Conservation (phyloP, 2,888 invertebrate species). For the Drosophila falleni region DNA sequence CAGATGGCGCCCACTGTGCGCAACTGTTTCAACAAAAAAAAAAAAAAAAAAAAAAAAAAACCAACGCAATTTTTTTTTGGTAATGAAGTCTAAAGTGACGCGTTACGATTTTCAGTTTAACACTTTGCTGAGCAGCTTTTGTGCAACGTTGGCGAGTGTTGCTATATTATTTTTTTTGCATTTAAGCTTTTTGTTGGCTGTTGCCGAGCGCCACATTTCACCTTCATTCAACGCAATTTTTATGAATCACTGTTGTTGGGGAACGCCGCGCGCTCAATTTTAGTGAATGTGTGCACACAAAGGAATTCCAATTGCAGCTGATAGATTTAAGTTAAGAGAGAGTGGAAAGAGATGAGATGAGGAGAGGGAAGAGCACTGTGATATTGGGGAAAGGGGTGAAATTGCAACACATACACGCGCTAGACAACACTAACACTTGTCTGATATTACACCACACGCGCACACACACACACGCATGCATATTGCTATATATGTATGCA, state of each 20-base stretch:
- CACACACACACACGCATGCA: slow-evolving; percentile 39
- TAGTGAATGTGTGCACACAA: slow-evolving; percentile 37
- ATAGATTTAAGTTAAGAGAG: slow-evolving; percentile 17
- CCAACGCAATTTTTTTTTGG: not conserved
- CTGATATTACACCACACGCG: slow-evolving; percentile 64
- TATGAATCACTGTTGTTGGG: slow-evolving; percentile 53
- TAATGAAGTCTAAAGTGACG: slow-evolving; percentile 23
- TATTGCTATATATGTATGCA: slow-evolving; percentile 13
- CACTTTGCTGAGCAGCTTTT: slow-evolving; percentile 2
- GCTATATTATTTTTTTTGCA: slow-evolving; percentile 1
- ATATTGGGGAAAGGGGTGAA: slow-evolving; percentile 16
- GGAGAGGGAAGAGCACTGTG: slow-evolving; percentile 1
- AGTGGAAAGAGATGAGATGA: not conserved
- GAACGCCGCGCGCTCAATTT: slow-evolving; percentile 30
- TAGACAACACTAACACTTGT: slow-evolving; percentile 54
- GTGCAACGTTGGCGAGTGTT: slow-evolving; percentile 24
- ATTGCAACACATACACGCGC: slow-evolving; percentile 53
- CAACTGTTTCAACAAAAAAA: slow-evolving; percentile 70
- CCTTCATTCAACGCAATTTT: slow-evolving; percentile 35
- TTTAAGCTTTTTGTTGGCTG: slow-evolving; percentile 16
- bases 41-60: slow-evolving; percentile 10
- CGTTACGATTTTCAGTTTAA: slow-evolving; percentile 21
- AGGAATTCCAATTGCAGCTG: slow-evolving; percentile 56
- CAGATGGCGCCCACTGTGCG: slow-evolving; percentile 33
- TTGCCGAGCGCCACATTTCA: slow-evolving; percentile 55